These are phyloP conservation scores for Heterocephalus glaber DNA, from an alignment of 2,113 vertebrate genomes.

Conservation along the genomic window DNA sequence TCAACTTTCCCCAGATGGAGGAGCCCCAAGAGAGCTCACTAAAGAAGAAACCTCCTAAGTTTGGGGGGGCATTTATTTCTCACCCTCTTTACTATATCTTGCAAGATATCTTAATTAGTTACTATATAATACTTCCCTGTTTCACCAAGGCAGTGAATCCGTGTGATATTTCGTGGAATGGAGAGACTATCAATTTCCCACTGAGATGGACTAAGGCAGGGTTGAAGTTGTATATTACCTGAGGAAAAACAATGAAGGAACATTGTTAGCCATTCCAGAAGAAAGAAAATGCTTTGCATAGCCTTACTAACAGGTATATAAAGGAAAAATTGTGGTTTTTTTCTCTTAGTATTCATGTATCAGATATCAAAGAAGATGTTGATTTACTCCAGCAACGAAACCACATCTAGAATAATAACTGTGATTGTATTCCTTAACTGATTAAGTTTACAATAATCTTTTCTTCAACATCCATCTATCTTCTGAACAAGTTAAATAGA, in stretches of 20 bases:
- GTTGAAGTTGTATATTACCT: not conserved
- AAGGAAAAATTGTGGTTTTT: not conserved
- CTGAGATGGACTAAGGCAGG: not conserved
- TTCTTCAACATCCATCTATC: not conserved
- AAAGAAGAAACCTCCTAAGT: not conserved
- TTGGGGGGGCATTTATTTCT: not conserved
- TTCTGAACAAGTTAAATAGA: not conserved
- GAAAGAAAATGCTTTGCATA: not conserved
- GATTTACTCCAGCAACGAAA: conserved; percentile 23
- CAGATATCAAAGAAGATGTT: not conserved
- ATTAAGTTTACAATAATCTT: conserved; percentile 1
- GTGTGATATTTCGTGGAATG: not conserved
- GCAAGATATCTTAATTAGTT: not conserved
- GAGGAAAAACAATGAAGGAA: not conserved
- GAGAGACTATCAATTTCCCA: not conserved
- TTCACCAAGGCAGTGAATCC: not conserved
- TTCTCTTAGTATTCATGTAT: not conserved
- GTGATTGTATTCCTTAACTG: not conserved
- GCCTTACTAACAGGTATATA: not conserved
- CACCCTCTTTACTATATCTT: not conserved
- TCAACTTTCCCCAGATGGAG: not conserved
- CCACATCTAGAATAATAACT: not conserved
- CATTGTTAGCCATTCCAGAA: not conserved
- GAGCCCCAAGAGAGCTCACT: not conserved
- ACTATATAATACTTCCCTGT: not conserved